phyloP scores from a whole-genome alignment of 2,113 vertebrate species.

The Opisthocomus hoazin region DNA sequence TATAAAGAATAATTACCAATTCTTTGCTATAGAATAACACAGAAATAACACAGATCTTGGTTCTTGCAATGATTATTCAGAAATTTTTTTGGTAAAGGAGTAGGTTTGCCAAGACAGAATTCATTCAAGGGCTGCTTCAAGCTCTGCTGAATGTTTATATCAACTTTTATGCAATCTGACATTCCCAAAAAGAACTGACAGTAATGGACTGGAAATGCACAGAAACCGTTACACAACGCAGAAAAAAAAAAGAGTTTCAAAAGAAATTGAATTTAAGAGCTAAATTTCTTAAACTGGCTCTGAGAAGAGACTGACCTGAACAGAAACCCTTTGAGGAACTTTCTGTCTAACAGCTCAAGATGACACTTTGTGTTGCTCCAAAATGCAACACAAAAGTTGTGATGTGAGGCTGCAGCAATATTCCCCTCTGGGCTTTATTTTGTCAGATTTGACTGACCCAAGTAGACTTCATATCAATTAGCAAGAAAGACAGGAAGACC shows the following conservation, averaged over 20 bases:
- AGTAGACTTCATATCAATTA: not conserved
- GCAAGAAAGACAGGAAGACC: not conserved
- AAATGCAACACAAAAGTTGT: not conserved
- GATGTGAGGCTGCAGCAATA: not conserved
- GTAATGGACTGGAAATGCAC: constrained; percentile 22
- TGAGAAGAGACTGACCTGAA: not conserved
- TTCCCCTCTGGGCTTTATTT: not conserved
- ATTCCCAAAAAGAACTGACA: constrained; percentile 26
- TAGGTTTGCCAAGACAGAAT: constrained; percentile 10
- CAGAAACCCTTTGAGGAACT: not conserved
- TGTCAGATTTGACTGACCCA: not conserved
- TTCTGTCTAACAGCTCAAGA: not conserved
- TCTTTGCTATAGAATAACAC: not conserved
- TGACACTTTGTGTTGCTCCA: not conserved
- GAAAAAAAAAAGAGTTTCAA: not conserved
- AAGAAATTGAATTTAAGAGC: not conserved
- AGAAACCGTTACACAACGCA: constrained; percentile 8
- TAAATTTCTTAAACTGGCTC: not conserved
- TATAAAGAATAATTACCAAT: not conserved
- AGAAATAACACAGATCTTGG: not conserved
- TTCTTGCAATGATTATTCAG: not conserved
- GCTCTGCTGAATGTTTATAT: constrained; percentile 29
- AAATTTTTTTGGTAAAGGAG: not conserved
- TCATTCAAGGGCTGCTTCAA: constrained; percentile 45
- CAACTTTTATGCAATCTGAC: constrained; percentile 53